phyloP scores from a whole-genome alignment of 2,888 invertebrate species.

The Colostygia pectinataria region DNA sequence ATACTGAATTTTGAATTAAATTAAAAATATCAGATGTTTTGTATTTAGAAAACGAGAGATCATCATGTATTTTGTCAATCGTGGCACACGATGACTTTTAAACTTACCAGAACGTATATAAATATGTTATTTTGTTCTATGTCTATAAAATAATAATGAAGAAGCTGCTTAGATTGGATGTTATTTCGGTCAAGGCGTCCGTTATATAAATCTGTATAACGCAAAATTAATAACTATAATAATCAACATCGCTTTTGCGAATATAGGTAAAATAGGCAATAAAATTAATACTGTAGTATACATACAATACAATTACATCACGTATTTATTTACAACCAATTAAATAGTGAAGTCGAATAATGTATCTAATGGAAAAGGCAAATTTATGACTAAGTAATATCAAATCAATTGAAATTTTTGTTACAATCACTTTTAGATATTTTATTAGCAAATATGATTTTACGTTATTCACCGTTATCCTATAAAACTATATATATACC shows the following conservation, averaged over 20 bases:
- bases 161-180: not conserved
- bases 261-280: constrained; percentile 18
- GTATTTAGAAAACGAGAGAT: too few relatives aligned
- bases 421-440: too few relatives aligned
- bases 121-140: not conserved
- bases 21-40: too few relatives aligned
- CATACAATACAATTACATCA: constrained; percentile 1
- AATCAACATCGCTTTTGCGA: not conserved
- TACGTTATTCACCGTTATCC: not conserved
- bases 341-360: not conserved
- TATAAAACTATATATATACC: too few relatives aligned
- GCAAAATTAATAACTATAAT: constrained; percentile 1
- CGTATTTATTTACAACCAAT: not conserved
- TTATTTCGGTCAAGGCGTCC: constrained; percentile 15
- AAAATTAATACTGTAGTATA: constrained; percentile 6
- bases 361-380: not conserved
- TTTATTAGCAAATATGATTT: too few relatives aligned
- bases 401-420: too few relatives aligned
- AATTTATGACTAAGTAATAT: too few relatives aligned
- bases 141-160: not conserved
- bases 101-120: too few relatives aligned
- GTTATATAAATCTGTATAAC: constrained; percentile 7
- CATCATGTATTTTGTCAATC: too few relatives aligned
- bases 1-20: too few relatives aligned
- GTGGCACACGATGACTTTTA: too few relatives aligned